Evolutionary conservation across 64 coral and sea anemone species (phyloP), one percentile per base, ranked within the genome.

Genomic region (Stylophora pistillata): DNA sequence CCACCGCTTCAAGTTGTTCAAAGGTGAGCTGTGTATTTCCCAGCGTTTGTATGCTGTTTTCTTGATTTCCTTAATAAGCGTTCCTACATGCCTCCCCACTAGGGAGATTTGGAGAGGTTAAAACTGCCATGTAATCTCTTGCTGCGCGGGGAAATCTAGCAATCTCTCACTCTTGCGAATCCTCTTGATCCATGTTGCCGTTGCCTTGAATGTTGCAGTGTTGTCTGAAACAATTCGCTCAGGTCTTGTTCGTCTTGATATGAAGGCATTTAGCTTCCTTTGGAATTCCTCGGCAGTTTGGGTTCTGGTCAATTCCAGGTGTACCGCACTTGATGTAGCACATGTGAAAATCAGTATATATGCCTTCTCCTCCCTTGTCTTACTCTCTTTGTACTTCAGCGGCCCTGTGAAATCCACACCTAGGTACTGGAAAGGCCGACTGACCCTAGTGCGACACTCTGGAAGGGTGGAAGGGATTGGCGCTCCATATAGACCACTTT

Each of bases 201-300:
- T 90, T 57, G 61, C 7, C n/a, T n/a, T n/a, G n/a, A n/a, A n/a
- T n/a, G n/a, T n/a, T n/a, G n/a, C n/a, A 5, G 88, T 21, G 53
- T 82, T 74, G 78, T 82, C 88, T 59, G 88, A 72, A 17, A 90
- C 28, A 31, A 90, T 90, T 20, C 23, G 65, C 62, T 82, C 25
- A 58, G 78, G 78, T 74, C 88, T 90, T 15, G 65, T 90, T 28
- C 61, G n/a, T 72, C 65, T 13, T 10, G 88, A 82, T 25, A 83
- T 91, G 82, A 92, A 86, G 9, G 77, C 54, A 23, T 81, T 88
- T 61, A 88, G 34, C 55, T 93, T 93, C 34, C 77, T 72, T 41
- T 94, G 92, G 68, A 94, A 85, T 76, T 89, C 92, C 18, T 89
- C 86, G 16, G 87, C 86, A 57, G 86, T 71, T 16, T 94, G 86